Conservation (phyloP, 2,113 vertebrate genomes). For the Paralichthys olivaceus region DNA sequence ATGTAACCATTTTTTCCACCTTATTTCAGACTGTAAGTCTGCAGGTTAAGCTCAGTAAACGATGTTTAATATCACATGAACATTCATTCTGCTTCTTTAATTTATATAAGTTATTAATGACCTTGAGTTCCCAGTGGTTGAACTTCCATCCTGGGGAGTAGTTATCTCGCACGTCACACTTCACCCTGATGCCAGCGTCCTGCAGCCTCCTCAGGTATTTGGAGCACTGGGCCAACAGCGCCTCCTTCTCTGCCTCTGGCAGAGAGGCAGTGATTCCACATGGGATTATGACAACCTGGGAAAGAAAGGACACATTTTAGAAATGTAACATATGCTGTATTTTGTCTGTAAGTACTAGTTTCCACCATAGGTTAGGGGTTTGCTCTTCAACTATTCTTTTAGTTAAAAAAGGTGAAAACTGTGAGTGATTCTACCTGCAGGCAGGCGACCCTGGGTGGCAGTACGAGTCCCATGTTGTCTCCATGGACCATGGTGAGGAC, state of each 20-base stretch:
- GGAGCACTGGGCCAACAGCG: slow-evolving; percentile 87
- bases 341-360: background rate
- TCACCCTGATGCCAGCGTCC: slow-evolving; percentile 83
- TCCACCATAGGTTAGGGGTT: background rate
- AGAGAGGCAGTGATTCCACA: slow-evolving; percentile 94
- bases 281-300: slow-evolving; percentile 93
- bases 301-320: background rate
- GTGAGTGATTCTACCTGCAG: slow-evolving; percentile 86
- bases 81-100: background rate
- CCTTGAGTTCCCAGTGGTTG: slow-evolving; percentile 99
- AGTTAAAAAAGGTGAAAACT: background rate
- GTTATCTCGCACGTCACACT: slow-evolving; percentile 91
- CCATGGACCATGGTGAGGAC: slow-evolving; percentile 98
- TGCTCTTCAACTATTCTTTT: too few relatives aligned
- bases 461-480: slow-evolving; percentile 94
- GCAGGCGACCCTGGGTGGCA: slow-evolving; percentile 94
- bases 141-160: slow-evolving; percentile 99
- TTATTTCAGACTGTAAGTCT: background rate
- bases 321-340: background rate
- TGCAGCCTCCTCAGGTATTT: slow-evolving; percentile 86
- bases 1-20: background rate
- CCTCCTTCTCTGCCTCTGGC: slow-evolving; percentile 89
- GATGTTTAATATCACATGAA: background rate
- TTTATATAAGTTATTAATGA: slow-evolving; percentile 45
- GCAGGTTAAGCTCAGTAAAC: background rate